Percentiles rank a stretch among this genome's conserved stretches.
Conservation (phyloP, 2,888 invertebrate species). For the Idaea biselata region DNA sequence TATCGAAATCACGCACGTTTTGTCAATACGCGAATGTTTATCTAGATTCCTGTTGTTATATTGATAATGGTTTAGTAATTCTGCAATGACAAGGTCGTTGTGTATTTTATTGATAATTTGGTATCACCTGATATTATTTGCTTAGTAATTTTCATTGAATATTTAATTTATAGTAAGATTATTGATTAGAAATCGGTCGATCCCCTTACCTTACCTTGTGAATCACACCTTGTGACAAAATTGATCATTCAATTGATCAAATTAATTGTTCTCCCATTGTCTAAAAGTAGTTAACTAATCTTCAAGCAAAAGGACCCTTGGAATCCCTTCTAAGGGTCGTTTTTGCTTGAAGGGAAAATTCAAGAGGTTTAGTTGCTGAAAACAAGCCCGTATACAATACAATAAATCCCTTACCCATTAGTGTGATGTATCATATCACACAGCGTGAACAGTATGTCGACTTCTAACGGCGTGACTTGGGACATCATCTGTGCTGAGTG, state of each 20-base stretch:
- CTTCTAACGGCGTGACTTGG: conserved; percentile 97
- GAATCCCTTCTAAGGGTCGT: too few species aligned
- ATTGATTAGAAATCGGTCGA: too few species aligned
- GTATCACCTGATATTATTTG: not conserved
- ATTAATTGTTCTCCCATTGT: too few species aligned
- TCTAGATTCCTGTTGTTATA: not conserved
- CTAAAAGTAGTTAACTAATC: too few species aligned
- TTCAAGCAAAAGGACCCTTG: too few species aligned
- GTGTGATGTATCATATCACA: conserved; percentile 93
- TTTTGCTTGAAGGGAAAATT: too few species aligned
- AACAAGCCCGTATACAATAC: too few species aligned
- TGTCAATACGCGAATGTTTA: not conserved
- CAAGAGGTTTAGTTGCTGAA: too few species aligned
- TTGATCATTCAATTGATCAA: too few species aligned
- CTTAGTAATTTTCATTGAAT: not conserved
- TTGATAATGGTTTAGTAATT: not conserved
- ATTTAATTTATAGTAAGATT: too few species aligned
- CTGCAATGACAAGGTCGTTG: not conserved
- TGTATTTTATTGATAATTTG: not conserved
- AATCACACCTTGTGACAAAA: too few species aligned
- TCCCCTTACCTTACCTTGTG: too few species aligned
- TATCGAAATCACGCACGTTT: not conserved
- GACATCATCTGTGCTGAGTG: conserved; percentile 99
- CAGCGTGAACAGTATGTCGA: conserved; percentile 96
- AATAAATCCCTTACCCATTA: conserved; percentile 91